These are phyloP conservation scores for Corapipo altera DNA, from an alignment of 2,113 vertebrate species.

Conservation along the genomic window DNA sequence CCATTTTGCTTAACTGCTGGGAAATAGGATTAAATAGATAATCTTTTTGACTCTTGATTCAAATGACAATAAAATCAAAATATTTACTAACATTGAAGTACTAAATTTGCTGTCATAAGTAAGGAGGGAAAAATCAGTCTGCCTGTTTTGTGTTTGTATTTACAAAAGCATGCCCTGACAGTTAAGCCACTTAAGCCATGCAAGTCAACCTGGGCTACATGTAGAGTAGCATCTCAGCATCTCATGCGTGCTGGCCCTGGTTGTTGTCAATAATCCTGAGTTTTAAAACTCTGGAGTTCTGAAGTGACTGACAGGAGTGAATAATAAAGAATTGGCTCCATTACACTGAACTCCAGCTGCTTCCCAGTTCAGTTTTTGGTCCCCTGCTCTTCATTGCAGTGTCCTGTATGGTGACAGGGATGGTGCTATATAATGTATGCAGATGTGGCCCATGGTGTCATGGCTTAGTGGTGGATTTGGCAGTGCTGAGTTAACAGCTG, in stretches of 20 bases:
- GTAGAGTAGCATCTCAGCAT: not conserved
- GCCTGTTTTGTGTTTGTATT: not conserved
- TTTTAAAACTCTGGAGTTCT: not conserved
- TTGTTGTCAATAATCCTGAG: not conserved
- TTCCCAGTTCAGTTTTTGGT: not conserved
- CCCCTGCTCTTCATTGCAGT: not conserved
- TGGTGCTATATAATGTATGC: not conserved
- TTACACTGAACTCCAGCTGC: not conserved
- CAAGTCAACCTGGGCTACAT: accelerated
- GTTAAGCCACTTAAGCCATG: not conserved
- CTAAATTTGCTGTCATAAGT: not conserved
- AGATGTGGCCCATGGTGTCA: not conserved
- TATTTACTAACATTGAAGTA: not conserved
- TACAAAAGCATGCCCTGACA: not conserved
- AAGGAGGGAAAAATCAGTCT: not conserved
- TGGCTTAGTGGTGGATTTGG: not conserved
- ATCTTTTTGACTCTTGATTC: not conserved
- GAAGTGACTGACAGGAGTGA: not conserved
- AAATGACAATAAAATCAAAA: not conserved
- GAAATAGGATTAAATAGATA: not conserved
- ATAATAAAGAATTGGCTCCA: not conserved
- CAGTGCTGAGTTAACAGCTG: not conserved
- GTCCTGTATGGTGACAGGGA: not conserved
- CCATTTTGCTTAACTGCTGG: not conserved
- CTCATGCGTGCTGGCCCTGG: not conserved